These are phyloP conservation scores for Lordiphosa andalusiaca DNA, from an alignment of 2,888 invertebrate genomes.

Conservation along the genomic window DNA sequence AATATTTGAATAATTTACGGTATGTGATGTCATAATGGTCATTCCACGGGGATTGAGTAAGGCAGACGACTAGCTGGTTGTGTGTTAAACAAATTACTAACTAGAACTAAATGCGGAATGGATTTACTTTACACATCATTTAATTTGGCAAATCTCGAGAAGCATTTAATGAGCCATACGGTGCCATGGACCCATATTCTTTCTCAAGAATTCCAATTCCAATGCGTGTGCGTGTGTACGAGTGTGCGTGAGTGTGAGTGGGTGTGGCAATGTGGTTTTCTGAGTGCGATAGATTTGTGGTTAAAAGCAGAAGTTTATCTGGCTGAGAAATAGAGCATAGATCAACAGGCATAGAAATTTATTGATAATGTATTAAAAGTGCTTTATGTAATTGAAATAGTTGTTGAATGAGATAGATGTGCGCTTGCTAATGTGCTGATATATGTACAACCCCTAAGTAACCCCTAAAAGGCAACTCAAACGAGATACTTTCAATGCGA, in stretches of 20 bases:
- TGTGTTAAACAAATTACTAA: conserved; percentile 18
- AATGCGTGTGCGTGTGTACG: too few species aligned
- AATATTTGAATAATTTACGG: conserved; percentile 67
- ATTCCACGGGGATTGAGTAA: conserved; percentile 13
- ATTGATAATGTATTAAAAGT: too few species aligned
- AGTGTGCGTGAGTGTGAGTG: background rate
- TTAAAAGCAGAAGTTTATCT: too few species aligned
- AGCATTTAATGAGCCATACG: conserved; percentile 27
- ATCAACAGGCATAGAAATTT: too few species aligned
- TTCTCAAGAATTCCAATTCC: too few species aligned
- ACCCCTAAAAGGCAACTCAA: too few species aligned
- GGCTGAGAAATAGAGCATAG: too few species aligned
- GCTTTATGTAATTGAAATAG: too few species aligned
- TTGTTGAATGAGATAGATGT: too few species aligned
- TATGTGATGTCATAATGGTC: conserved; percentile 66
- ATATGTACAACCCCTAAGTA: too few species aligned
- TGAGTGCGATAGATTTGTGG: conserved; percentile 8
- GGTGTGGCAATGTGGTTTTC: conserved; percentile 14
- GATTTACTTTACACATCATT: conserved; percentile 16
- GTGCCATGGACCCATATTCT: background rate
- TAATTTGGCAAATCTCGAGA: conserved; percentile 13
- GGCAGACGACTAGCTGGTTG: conserved; percentile 1
- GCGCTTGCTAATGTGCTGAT: too few species aligned
- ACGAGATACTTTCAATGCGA: too few species aligned
- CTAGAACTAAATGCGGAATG: conserved; percentile 1